Conservation (phyloP, 1,140 invertebrate genomes). For the Probaryconus sp. region DNA sequence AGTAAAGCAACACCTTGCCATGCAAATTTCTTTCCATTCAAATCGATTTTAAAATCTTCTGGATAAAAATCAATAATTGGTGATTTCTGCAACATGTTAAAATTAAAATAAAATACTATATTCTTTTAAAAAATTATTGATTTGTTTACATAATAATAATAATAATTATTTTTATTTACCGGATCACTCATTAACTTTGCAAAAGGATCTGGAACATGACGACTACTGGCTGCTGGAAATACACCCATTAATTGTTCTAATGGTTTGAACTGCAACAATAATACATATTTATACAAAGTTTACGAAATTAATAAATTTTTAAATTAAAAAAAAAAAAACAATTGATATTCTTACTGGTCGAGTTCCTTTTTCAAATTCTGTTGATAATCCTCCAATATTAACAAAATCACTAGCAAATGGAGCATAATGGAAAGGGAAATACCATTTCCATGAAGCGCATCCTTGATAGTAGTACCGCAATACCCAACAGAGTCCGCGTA, state of each 20-base stretch:
- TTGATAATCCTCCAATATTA: slow-evolving; percentile 91
- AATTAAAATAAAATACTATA: slow-evolving; percentile 43
- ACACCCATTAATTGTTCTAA: slow-evolving; percentile 99
- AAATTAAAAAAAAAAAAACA: slow-evolving; percentile 11
- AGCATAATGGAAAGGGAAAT: slow-evolving; percentile 99
- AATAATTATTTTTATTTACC: too few species aligned
- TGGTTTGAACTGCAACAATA: slow-evolving; percentile 95
- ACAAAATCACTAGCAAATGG: slow-evolving; percentile 99
- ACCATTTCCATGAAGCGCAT: slow-evolving; percentile 99
- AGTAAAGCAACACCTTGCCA: slow-evolving; percentile 99
- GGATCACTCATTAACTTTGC: slow-evolving; percentile 95
- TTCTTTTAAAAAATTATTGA: slow-evolving; percentile 13
- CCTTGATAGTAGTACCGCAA: slow-evolving; percentile 99
- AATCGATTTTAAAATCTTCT: slow-evolving; percentile 97
- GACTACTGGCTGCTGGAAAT: slow-evolving; percentile 97
- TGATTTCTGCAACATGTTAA: slow-evolving; percentile 84
- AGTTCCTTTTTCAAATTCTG: slow-evolving; percentile 92
- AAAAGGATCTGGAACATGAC: slow-evolving; percentile 96
- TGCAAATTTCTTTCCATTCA: slow-evolving; percentile 99
- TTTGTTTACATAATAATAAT: neutral
- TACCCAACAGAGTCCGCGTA: slow-evolving; percentile 98
- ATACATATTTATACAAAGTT: slow-evolving; percentile 56
- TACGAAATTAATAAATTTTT: neutral
- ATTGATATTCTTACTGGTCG: slow-evolving; percentile 87
- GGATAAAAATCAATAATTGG: slow-evolving; percentile 99